These are phyloP conservation scores for Crambe crambe DNA, from an alignment of 37 sponge, comb jelly and placozoan species.

Conservation along the genomic window DNA sequence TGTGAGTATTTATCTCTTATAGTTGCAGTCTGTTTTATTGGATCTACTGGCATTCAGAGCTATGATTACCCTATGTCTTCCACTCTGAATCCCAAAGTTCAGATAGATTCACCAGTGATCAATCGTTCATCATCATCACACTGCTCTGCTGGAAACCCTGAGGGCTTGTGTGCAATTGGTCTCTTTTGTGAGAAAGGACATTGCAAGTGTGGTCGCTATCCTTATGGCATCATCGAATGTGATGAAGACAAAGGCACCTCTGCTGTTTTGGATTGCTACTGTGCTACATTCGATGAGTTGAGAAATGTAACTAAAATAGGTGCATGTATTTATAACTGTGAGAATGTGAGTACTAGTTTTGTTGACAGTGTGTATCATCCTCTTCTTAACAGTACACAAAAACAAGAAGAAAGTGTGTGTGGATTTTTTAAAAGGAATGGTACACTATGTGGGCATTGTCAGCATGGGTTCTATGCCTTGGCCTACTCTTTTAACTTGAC, in stretches of 20 bases:
- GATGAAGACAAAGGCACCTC: not conserved
- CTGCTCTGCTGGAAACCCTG: too few species aligned
- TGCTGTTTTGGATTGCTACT: not conserved
- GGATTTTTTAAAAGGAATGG: slow-evolving; percentile 27
- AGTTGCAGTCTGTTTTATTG: too few species aligned
- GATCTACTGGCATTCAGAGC: too few species aligned
- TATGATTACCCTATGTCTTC: too few species aligned
- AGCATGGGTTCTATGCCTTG: slow-evolving; percentile 9
- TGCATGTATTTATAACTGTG: not conserved
- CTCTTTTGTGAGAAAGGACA: not conserved
- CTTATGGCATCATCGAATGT: not conserved
- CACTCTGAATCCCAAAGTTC: too few species aligned
- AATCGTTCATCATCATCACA: too few species aligned
- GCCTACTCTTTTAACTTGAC: slow-evolving; percentile 33
- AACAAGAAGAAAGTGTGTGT: slow-evolving; percentile 7
- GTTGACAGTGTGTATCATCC: not conserved
- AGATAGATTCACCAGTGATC: too few species aligned
- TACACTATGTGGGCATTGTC: slow-evolving; percentile 62
- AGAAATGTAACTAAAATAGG: not conserved
- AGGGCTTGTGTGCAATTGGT: not conserved
- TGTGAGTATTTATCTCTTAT: too few species aligned
- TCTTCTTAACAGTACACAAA: not conserved
- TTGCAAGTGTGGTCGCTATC: not conserved
- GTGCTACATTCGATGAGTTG: not conserved
- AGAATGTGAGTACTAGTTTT: too few species aligned